A percentile compares a stretch with the other conserved stretches of the same genome.
phyloP scores from a whole-genome alignment of 2,797 vertebrate genomes.

The Protosalanx chinensis region DNA sequence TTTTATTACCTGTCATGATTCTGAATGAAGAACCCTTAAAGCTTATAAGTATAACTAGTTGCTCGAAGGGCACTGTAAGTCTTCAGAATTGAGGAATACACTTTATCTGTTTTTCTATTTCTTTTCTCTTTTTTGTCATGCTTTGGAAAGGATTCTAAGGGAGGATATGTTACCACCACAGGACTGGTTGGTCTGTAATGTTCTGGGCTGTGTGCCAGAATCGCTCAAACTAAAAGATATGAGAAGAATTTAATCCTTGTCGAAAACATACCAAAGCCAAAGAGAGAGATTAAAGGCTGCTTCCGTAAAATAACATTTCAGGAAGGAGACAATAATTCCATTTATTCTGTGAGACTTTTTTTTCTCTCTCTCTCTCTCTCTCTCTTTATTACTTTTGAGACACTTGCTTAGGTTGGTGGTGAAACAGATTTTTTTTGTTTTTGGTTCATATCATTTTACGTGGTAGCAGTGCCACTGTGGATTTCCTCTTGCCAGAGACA shows the following conservation, averaged over 20 bases:
- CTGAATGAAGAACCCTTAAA: conserved; percentile 43
- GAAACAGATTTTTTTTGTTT: conserved; percentile 63
- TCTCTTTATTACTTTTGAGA: conserved; percentile 24
- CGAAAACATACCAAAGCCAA: conserved; percentile 54
- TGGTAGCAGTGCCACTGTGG: conserved; percentile 62
- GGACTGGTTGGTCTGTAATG: conserved; percentile 21
- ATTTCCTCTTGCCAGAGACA: conserved; percentile 62
- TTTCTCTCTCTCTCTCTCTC: conserved; percentile 23
- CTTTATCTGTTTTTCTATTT: neutral
- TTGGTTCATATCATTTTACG: conserved; percentile 66
- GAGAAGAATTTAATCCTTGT: conserved; percentile 63
- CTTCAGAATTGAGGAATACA: conserved; percentile 48
- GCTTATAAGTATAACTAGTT: conserved; percentile 57
- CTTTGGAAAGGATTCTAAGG: conserved; percentile 26
- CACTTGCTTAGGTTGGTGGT: conserved; percentile 39
- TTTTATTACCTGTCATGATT: conserved; percentile 60
- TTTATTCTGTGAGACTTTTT: conserved; percentile 57
- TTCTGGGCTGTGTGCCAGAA: conserved; percentile 62
- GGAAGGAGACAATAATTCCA: conserved; percentile 57
- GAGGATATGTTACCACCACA: conserved; percentile 43
- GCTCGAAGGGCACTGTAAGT: conserved; percentile 34
- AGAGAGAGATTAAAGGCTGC: conserved; percentile 59
- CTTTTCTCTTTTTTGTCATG: conserved; percentile 45
- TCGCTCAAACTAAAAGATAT: conserved; percentile 65
- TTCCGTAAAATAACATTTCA: conserved; percentile 63